Base-by-base conservation (phyloP, 64 coral and sea anemone species). In the Stichodactyla mertensii region DNA sequence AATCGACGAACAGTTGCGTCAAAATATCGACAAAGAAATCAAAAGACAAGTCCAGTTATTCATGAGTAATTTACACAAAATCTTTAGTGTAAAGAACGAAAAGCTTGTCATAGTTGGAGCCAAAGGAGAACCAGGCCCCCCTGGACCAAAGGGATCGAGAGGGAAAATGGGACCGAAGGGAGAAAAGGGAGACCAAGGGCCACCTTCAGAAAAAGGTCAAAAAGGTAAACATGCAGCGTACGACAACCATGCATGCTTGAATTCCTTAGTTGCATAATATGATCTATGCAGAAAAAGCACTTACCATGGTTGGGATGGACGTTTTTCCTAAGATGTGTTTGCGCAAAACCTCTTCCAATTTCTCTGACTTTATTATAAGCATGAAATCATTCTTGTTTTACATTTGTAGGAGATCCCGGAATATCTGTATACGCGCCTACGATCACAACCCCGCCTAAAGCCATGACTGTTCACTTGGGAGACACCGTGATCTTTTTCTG, bases 401-500 rank as follows among this genome's bases (percentile, higher is more conserved):
- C 57, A 69, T 31, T 74, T 31, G 64, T 16, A 91, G 89, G 89
- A 23, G 83, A 86, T 6, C 55, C 56, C 1, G 89, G 89, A 15
- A 84, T 92, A 31, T 84, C 84, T 5, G 86, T 92, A 7, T 56
- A 59, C 16, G 53, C 52, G 9, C 85, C 85, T 15, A 84, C 69
- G 24, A 88, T 88, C 20, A 88, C 64, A 22, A 83, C 36, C 57
- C 61, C 83, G 8, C 54, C 86, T 16, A 92, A 83, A 84, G 55
- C 84, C 26, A 36, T 77, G 60, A 83, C 71, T 7, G 45, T 79
- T 6, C 7, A 85, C 23, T 7, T 57, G 8, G 57, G 80, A 4
- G 22, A 88, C 4, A 85, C 67, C 15, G n/a, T 78, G 56, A 64
- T 53, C 28, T 82, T 92, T 27, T 59, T 81, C 16, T 92, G 91